Percentiles rank a stretch among this genome's conserved stretches.
Conservation (phyloP, 1,140 invertebrate species). For the Drosophila repletoides region DNA sequence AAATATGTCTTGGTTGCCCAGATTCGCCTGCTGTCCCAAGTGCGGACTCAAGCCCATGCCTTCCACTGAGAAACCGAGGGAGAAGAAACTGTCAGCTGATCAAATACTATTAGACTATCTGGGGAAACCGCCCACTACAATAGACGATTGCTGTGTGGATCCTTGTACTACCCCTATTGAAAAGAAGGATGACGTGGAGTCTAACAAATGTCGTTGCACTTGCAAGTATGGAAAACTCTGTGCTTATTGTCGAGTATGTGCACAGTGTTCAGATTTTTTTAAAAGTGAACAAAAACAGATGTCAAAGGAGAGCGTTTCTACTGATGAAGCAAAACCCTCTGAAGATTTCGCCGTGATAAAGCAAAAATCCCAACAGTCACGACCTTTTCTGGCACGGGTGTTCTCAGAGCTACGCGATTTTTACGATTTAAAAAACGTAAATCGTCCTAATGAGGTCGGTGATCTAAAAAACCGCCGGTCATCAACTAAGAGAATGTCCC, state of each 20-base stretch:
- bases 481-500: not conserved
- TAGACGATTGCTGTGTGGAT: slow-evolving; percentile 14
- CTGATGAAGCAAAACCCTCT: slow-evolving; percentile 1
- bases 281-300: not conserved
- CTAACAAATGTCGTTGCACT: slow-evolving; percentile 47
- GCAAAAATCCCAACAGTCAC: slow-evolving; percentile 20
- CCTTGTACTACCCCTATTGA: slow-evolving; percentile 11
- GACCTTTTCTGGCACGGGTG: slow-evolving; percentile 54
- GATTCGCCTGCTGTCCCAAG: slow-evolving; percentile 30
- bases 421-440: slow-evolving; percentile 50
- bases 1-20: slow-evolving; percentile 66
- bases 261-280: slow-evolving; percentile 58
- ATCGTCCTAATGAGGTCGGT: too few species aligned
- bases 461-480: not conserved
- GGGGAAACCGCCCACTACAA: not conserved
- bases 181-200: not conserved
- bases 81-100: slow-evolving; percentile 17
- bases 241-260: slow-evolving; percentile 61
- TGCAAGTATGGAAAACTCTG: slow-evolving; percentile 45
- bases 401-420: slow-evolving; percentile 63
- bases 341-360: slow-evolving; percentile 50
- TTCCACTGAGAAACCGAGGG: not conserved
- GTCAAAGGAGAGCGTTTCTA: not conserved
- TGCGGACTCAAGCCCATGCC: slow-evolving; percentile 44
- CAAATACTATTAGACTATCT: slow-evolving; percentile 39